Conservation (phyloP, 2,797 vertebrate genomes). For the Anguilla marmorata region DNA sequence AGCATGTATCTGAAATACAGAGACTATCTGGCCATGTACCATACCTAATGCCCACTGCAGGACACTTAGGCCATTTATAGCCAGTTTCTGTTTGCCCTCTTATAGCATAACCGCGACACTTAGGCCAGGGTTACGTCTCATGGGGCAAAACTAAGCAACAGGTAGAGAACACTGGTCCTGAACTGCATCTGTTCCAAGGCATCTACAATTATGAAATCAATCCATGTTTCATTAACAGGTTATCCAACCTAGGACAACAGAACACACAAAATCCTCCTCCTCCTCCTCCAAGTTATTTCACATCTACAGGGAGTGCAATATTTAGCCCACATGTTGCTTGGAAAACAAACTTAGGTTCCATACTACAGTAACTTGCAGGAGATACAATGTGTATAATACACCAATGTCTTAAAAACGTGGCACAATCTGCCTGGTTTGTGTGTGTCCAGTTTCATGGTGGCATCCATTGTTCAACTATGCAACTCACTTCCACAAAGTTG, state of each 20-base stretch:
- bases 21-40: constrained; percentile 64
- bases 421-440: background rate
- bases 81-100: constrained; percentile 61
- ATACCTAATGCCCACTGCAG: constrained; percentile 59
- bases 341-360: no score
- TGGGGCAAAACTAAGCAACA: constrained; percentile 45
- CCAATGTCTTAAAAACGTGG: background rate
- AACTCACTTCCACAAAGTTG: background rate
- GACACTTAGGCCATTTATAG: constrained; percentile 53
- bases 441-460: background rate
- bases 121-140: constrained; percentile 59
- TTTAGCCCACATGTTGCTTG: no score
- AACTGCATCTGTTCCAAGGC: background rate
- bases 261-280: no score
- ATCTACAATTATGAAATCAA: background rate
- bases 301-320: no score
- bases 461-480: background rate
- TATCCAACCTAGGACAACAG: background rate
- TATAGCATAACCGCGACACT: constrained; percentile 59
- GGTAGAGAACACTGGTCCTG: background rate
- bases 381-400: no score
- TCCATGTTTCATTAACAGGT: background rate
- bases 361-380: no score
- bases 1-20: background rate
- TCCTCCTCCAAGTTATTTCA: no score